Evolutionary conservation across 2,113 vertebrate species (phyloP).

Genomic region (Leptosomus discolor): DNA sequence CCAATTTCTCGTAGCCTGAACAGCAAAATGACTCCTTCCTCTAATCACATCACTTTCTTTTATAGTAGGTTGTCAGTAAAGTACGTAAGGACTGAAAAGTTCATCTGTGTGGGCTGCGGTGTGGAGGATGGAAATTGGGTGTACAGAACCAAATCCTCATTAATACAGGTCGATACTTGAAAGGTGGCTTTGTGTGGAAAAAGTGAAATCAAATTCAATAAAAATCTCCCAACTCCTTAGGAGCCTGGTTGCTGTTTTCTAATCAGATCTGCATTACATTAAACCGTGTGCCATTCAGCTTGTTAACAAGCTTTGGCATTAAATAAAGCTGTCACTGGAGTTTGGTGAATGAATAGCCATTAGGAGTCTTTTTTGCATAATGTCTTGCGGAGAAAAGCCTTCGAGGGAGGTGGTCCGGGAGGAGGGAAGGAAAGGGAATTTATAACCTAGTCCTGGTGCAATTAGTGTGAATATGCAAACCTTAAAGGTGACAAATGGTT

Average conservation of each 20-base stretch:
- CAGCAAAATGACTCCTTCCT: not conserved
- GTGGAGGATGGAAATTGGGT: not conserved
- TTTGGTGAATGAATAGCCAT: conserved; percentile 72
- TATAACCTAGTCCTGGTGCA: conserved; percentile 47
- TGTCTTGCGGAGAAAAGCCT: conserved; percentile 54
- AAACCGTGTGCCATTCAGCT: conserved; percentile 70
- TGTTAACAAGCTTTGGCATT: conserved; percentile 81
- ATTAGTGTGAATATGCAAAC: conserved; percentile 69
- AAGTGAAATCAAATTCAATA: conserved; percentile 47
- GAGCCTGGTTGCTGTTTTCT: conserved; percentile 76
- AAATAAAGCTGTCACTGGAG: conserved; percentile 76
- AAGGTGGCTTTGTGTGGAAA: conserved; percentile 51
- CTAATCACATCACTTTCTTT: not conserved
- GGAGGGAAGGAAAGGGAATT: conserved; percentile 62
- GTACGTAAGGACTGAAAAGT: not conserved
- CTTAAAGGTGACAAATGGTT: conserved; percentile 63
- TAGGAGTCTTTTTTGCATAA: conserved; percentile 66
- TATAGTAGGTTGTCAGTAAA: not conserved
- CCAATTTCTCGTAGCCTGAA: not conserved
- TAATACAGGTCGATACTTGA: conserved; percentile 6
- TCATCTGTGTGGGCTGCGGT: not conserved
- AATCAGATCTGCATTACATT: conserved; percentile 82
- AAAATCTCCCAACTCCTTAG: conserved; percentile 33
- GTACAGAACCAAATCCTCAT: conserved; percentile 4
- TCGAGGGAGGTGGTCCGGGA: conserved; percentile 51